Evolutionary conservation across 2,888 invertebrate species (phyloP).

Genomic region (Caenorhabditis becei): DNA sequence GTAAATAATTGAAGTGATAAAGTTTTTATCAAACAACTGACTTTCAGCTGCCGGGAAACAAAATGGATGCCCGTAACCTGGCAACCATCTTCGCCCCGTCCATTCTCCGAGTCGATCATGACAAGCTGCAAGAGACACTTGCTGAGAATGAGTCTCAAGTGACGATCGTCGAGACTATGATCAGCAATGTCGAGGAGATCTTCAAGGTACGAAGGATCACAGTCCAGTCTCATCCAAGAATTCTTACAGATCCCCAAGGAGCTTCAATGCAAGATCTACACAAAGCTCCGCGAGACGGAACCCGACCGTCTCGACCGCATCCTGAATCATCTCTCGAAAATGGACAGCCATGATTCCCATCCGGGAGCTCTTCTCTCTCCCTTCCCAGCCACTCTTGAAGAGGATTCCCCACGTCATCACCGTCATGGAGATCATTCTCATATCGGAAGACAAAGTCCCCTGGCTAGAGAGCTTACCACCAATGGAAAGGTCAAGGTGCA

Average conservation of each 20-base stretch:
- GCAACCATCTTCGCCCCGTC: conserved; percentile 96
- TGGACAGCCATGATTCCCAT: conserved; percentile 63
- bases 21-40: neutral
- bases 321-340: conserved; percentile 77
- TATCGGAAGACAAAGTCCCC: conserved; percentile 56
- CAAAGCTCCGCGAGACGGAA: conserved; percentile 90
- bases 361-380: conserved; percentile 61
- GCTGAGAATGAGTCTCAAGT: conserved; percentile 87
- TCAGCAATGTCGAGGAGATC: conserved; percentile 87
- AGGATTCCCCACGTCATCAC: conserved; percentile 60
- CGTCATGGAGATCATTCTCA: conserved; percentile 57
- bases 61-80: conserved; percentile 94
- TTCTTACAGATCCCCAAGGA: conserved; percentile 87
- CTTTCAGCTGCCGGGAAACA: conserved; percentile 86
- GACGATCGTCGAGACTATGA: conserved; percentile 91
- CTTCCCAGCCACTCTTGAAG: conserved; percentile 68
- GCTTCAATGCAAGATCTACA: conserved; percentile 90
- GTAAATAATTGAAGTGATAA: conserved; percentile 47
- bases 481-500: conserved; percentile 68
- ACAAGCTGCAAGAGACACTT: conserved; percentile 62
- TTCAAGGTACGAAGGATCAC: conserved; percentile 84
- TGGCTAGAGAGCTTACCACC: conserved; percentile 56
- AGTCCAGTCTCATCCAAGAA: neutral
- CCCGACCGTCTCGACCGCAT: conserved; percentile 89
- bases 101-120: conserved; percentile 87